phyloP scores from a whole-genome alignment of 2,888 invertebrate species.

The Ceramica pisi region DNA sequence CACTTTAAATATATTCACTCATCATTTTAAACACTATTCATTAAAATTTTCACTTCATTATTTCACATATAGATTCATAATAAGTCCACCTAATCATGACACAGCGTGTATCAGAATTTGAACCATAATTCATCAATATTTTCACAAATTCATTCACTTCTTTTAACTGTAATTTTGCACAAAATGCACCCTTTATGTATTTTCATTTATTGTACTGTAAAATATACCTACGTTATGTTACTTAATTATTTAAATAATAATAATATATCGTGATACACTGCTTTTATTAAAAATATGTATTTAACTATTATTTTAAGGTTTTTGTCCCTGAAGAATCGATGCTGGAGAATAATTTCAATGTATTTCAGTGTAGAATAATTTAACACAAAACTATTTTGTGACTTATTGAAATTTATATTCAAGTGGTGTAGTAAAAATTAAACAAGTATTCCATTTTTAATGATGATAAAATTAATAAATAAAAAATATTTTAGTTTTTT shows the following conservation, averaged over 20 bases:
- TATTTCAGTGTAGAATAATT: constrained; percentile 3
- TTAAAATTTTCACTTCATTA: background rate
- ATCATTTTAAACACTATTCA: background rate
- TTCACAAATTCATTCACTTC: constrained; percentile 14
- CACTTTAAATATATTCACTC: background rate
- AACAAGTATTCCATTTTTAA: constrained; percentile 43
- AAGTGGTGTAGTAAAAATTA: constrained; percentile 25
- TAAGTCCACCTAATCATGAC: background rate
- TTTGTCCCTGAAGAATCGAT: no score
- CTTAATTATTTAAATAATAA: constrained; percentile 47
- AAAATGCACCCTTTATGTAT: background rate
- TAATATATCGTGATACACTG: constrained; percentile 53
- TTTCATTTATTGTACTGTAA: constrained; percentile 17
- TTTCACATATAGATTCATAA: background rate
- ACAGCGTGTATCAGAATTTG: background rate
- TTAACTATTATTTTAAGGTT: constrained; percentile 29
- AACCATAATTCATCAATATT: background rate
- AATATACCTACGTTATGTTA: constrained; percentile 28
- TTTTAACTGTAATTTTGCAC: no score
- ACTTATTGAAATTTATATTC: constrained; percentile 9
- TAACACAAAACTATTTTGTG: background rate
- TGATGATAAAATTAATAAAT: constrained; percentile 4
- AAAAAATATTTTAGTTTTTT: background rate
- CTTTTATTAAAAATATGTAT: constrained; percentile 31
- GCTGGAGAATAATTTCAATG: background rate